A percentile compares a stretch with the other conserved stretches of the same genome.
phyloP scores from a whole-genome alignment of 2,113 vertebrate species.

The Actenoides lindsayi region DNA sequence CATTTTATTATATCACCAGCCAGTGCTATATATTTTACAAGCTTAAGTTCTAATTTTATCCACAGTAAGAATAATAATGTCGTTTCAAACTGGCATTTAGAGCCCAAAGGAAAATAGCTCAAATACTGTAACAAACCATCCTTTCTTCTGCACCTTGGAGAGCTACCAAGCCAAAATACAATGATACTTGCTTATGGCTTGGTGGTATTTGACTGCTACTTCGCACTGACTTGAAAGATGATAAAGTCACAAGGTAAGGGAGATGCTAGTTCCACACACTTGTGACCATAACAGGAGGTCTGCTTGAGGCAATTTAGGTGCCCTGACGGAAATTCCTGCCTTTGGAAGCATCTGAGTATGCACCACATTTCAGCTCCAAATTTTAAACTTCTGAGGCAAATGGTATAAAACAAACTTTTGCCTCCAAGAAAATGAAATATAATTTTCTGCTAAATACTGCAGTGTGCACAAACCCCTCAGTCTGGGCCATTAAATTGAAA shows the following conservation, averaged over 20 bases:
- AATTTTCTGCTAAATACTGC: background rate
- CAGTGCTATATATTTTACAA: constrained; percentile 16
- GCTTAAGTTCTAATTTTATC: constrained; percentile 32
- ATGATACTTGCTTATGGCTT: background rate
- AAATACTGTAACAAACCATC: background rate
- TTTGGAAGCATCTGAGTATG: background rate
- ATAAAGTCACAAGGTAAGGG: background rate
- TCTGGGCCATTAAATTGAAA: background rate
- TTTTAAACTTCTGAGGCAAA: background rate
- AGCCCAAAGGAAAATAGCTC: background rate
- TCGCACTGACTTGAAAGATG: background rate
- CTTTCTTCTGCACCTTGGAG: background rate
- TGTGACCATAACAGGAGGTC: background rate
- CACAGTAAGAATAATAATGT: background rate
- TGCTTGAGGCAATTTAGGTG: background rate
- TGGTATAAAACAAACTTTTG: background rate
- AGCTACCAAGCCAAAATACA: background rate
- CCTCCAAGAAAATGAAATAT: background rate
- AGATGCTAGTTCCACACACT: background rate
- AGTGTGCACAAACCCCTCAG: background rate
- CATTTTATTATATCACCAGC: constrained; percentile 47
- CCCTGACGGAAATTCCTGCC: background rate
- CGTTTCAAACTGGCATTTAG: background rate
- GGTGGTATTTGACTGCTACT: background rate
- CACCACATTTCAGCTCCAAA: background rate